phyloP scores from a whole-genome alignment of 2,797 vertebrate genomes.

The Rhinella marina region DNA sequence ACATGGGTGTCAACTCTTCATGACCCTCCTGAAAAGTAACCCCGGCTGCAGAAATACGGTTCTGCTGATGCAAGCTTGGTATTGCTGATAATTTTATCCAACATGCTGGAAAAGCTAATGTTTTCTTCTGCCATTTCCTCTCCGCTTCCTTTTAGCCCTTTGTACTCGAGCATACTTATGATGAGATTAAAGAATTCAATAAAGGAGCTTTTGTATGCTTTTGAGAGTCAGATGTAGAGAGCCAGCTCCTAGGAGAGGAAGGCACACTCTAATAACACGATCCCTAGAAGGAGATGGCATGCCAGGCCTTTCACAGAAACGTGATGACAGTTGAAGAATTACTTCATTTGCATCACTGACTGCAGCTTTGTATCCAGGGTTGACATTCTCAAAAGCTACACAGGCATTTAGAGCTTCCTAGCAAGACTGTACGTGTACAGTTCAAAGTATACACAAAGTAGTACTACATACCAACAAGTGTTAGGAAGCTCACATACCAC shows the following conservation, averaged over 20 bases:
- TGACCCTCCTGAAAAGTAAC: conserved; percentile 6
- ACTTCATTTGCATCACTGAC: conserved; percentile 58
- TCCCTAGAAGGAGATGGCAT: conserved; percentile 56
- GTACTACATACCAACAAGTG: conserved; percentile 64
- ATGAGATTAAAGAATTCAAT: conserved; percentile 59
- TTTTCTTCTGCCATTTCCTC: conserved; percentile 54
- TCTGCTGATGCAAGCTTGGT: neutral
- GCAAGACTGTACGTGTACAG: conserved; percentile 66
- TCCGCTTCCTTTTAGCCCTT: conserved; percentile 51
- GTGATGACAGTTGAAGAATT: conserved; percentile 44
- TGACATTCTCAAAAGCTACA: conserved; percentile 62
- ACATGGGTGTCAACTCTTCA: conserved; percentile 15
- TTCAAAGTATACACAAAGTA: conserved; percentile 65
- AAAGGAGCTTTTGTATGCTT: conserved; percentile 49
- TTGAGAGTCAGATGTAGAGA: conserved; percentile 56
- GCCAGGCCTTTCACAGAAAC: conserved; percentile 55
- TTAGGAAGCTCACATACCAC: conserved; percentile 37
- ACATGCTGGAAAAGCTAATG: conserved; percentile 35
- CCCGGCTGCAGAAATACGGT: conserved; percentile 15
- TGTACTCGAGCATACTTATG: conserved; percentile 56
- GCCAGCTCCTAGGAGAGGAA: conserved; percentile 40
- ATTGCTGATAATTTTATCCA: neutral
- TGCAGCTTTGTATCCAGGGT: conserved; percentile 62
- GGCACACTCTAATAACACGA: conserved; percentile 59
- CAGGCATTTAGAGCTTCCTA: conserved; percentile 63